A percentile compares a stretch with the other conserved stretches of the same genome.
Evolutionary conservation across 2,113 vertebrate genomes (phyloP).

Genomic region (Phaethon lepturus): DNA sequence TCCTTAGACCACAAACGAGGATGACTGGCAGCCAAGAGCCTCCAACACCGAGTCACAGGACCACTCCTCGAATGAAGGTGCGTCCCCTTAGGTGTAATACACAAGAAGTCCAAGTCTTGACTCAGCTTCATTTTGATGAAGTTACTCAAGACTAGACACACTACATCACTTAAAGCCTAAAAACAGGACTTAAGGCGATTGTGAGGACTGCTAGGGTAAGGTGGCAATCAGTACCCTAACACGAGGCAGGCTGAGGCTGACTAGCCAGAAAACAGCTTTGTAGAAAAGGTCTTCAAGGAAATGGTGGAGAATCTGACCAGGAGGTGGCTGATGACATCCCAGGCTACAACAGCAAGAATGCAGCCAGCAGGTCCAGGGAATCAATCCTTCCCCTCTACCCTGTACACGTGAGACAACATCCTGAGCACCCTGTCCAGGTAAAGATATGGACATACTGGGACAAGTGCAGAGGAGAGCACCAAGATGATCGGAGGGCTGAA

Average conservation of each 20-base stretch:
- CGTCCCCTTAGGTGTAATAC: background rate
- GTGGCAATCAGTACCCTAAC: background rate
- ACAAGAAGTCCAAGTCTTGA: accelerated
- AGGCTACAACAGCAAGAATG: background rate
- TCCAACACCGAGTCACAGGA: accelerated
- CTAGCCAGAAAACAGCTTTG: background rate
- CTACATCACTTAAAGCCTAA: background rate
- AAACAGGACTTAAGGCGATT: background rate
- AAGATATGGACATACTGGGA: accelerated
- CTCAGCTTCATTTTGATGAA: background rate
- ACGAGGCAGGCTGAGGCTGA: background rate
- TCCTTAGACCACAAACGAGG: background rate
- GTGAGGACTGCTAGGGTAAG: background rate
- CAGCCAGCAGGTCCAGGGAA: background rate
- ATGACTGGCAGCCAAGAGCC: background rate
- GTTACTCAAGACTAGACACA: background rate
- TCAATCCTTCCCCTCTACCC: accelerated
- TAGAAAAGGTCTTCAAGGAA: background rate
- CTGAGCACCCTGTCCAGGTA: accelerated
- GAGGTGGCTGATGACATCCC: background rate
- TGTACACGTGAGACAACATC: accelerated
- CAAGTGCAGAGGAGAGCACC: background rate
- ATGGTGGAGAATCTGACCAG: too few species aligned
- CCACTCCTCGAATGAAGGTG: background rate
- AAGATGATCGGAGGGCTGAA: accelerated